Evolutionary conservation across 2,113 vertebrate species (phyloP), one percentile per base, ranked within the genome.

Genomic region (Tragelaphus imberbis): DNA sequence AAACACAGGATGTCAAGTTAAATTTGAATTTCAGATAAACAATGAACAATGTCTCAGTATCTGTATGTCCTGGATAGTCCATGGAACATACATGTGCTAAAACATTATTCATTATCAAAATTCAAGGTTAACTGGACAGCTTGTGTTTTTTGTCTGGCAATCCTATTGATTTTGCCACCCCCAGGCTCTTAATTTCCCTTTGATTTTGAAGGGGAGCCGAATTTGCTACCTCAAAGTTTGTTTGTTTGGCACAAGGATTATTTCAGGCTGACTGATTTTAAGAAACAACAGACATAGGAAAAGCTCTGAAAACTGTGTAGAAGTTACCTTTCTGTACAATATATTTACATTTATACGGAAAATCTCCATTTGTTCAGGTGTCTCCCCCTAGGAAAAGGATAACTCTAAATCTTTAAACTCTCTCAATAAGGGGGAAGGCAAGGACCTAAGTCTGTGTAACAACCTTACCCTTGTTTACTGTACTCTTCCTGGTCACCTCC

Each of bases 11-110:
- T 25, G 16, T 55, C 59, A 68, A 92, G 44, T 95, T 91, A 95
- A 88, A 96, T 75, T 44, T 81, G 44, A 91, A 91, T 90, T 91
- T 84, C 51, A 94, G 56, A 95, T 85, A 90, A 97, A 97, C 61
- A 95, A 85, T 81, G 58, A 88, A 90, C 68, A 90, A 89, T 68
- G 25, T 88, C 96, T 97, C 56, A 58, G 81, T 71, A 47, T 85
- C 94, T 61, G 40, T 71, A 77, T 86, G 36, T 65, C 40, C 59
- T 53, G 88, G n/a, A 77, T 88, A 94, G 53, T 88, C 16, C 44
- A 84, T 91, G 47, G 49, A 65, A 27, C 33, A 59, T 77, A 79
- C 16, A 75, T 86, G 47, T 28, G 92, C 19, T 79, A 93, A 88
- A 93, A 96, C 59, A 85, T 59, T 84, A 90, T 44, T 88, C 94